A percentile compares a stretch with the other conserved stretches of the same genome.
Conservation (phyloP, 2,888 invertebrate genomes). For the Hypomecis atomaria region DNA sequence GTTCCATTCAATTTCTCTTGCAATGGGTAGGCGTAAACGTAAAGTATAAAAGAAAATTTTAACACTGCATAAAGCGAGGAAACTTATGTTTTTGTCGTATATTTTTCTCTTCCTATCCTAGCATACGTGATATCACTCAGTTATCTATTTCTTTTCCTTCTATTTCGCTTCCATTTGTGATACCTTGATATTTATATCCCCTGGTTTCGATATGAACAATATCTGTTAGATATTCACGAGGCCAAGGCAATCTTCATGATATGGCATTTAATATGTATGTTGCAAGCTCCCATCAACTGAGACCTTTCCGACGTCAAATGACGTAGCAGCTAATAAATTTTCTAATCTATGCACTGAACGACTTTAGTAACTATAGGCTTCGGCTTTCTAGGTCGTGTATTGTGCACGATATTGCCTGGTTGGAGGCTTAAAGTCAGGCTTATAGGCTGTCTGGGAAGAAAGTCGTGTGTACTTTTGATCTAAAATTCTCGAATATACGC, state of each 20-base stretch:
- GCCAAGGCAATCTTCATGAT: neutral
- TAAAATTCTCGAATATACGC: too few species aligned
- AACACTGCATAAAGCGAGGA: too few species aligned
- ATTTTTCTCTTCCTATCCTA: too few species aligned
- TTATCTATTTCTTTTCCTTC: too few species aligned
- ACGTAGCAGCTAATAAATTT: slow-evolving; percentile 49
- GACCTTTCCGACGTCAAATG: slow-evolving; percentile 41
- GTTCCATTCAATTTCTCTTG: too few species aligned
- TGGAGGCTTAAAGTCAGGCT: slow-evolving; percentile 24
- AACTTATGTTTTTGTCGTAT: too few species aligned
- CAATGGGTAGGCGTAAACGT: too few species aligned
- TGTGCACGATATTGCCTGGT: slow-evolving; percentile 29
- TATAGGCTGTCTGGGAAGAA: slow-evolving; percentile 19
- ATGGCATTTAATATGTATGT: slow-evolving; percentile 28
- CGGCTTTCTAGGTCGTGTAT: slow-evolving; percentile 38
- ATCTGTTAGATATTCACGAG: neutral
- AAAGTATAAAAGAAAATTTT: too few species aligned
- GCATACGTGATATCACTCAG: too few species aligned
- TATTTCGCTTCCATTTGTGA: too few species aligned
- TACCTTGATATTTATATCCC: neutral
- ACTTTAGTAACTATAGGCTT: slow-evolving; percentile 42
- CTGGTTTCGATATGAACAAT: neutral
- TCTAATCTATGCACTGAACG: slow-evolving; percentile 50
- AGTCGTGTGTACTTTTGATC: too few species aligned
- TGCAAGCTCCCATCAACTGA: slow-evolving; percentile 35